phyloP scores from a whole-genome alignment of 2,113 vertebrate species.

The Toxostoma redivivum region DNA sequence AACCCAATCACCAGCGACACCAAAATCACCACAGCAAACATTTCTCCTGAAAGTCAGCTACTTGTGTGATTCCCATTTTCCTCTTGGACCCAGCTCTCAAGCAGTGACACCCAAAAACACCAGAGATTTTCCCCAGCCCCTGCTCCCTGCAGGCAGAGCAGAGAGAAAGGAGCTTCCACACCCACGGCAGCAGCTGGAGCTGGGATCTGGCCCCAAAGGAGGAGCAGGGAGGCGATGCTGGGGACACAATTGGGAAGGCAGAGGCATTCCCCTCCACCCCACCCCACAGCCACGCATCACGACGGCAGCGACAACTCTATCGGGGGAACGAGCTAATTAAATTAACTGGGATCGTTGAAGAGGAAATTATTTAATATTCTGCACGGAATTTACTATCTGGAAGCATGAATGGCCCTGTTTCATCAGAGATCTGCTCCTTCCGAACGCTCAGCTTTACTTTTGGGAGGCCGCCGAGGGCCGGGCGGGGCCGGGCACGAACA shows the following conservation, averaged over 20 bases:
- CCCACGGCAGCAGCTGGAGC: background rate
- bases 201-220: rapidly evolving
- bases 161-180: rapidly evolving
- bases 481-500: background rate
- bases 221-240: background rate
- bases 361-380: slow-evolving; percentile 83
- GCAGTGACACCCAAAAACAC: background rate
- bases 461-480: background rate
- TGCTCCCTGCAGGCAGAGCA: background rate
- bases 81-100: too few relatives aligned
- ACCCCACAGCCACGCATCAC: background rate
- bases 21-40: background rate
- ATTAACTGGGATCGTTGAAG: slow-evolving; percentile 76
- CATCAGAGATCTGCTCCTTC: background rate
- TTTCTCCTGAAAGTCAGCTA: background rate
- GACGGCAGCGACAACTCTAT: slow-evolving; percentile 67
- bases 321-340: slow-evolving; percentile 82
- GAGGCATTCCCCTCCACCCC: background rate
- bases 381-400: slow-evolving; percentile 65
- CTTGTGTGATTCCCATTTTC: background rate
- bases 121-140: background rate
- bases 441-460: background rate
- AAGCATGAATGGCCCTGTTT: slow-evolving; percentile 43
- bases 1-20: background rate
- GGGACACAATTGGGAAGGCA: background rate